A percentile compares a stretch with the other conserved stretches of the same genome.
phyloP scores from a whole-genome alignment of 2,797 vertebrate species.

The Melanotaenia boesemani region DNA sequence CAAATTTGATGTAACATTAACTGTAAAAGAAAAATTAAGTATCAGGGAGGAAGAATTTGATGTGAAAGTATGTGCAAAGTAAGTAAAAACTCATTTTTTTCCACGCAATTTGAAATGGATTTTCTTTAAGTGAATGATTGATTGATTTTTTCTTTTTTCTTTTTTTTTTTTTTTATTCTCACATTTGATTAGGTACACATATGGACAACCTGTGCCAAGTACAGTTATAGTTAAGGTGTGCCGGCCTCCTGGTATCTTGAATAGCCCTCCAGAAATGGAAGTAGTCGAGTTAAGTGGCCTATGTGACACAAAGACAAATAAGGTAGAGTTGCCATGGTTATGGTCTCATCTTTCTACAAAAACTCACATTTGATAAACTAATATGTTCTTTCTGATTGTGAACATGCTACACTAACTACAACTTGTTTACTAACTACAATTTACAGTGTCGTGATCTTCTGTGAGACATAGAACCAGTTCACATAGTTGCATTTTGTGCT shows the following conservation, averaged over 20 bases:
- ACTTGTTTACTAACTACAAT: too few species aligned
- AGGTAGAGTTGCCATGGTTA: constrained; percentile 38
- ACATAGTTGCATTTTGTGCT: too few species aligned
- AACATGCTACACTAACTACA: too few species aligned
- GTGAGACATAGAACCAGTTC: too few species aligned
- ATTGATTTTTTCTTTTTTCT: neutral
- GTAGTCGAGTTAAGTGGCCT: neutral
- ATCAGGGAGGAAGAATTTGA: constrained; percentile 44
- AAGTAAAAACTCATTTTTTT: constrained; percentile 37
- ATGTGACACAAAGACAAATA: constrained; percentile 41
- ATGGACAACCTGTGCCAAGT: constrained; percentile 69
- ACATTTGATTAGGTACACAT: constrained; percentile 64
- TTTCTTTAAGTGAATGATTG: neutral
- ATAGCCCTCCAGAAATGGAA: too few species aligned
- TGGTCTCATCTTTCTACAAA: too few species aligned
- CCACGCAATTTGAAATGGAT: constrained; percentile 44
- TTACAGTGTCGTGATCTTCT: too few species aligned
- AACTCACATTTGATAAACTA: too few species aligned
- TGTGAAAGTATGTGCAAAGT: constrained; percentile 66
- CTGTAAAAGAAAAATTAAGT: constrained; percentile 18
- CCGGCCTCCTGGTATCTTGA: constrained; percentile 25
- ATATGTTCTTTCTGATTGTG: too few species aligned
- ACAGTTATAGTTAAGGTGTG: constrained; percentile 40
- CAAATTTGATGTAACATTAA: constrained; percentile 65
- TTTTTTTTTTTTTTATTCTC: too few species aligned